Evolutionary conservation across 2,113 vertebrate species (phyloP).

Genomic region (Calcarius ornatus): DNA sequence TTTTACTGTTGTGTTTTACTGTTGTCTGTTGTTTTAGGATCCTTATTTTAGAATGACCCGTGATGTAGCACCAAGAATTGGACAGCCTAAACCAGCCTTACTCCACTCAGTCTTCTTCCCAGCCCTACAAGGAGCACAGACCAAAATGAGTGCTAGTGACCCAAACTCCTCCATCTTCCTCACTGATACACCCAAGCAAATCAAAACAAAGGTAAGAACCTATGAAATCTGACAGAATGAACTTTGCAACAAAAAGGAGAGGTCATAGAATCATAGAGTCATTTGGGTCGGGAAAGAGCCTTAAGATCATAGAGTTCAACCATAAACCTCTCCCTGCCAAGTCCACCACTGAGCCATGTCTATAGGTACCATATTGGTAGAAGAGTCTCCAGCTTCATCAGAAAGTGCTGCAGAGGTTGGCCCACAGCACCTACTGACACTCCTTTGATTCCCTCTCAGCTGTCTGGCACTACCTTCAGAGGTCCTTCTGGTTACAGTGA

Average conservation of each 20-base stretch:
- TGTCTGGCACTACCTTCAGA: neutral
- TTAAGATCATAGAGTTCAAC: neutral
- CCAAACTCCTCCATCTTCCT: slow-evolving; percentile 96
- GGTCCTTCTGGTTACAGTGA: neutral
- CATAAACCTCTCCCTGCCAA: neutral
- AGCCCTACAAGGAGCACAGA: slow-evolving; percentile 94
- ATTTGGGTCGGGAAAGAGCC: neutral
- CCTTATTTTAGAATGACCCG: slow-evolving; percentile 98
- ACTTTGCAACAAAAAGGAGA: neutral
- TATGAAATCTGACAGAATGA: neutral
- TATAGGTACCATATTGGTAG: neutral
- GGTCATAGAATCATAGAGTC: neutral
- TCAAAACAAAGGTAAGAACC: slow-evolving; percentile 89
- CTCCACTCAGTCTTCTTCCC: slow-evolving; percentile 96
- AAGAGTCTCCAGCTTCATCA: neutral
- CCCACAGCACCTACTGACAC: neutral
- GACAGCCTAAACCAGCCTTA: slow-evolving; percentile 90
- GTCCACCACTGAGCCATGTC: neutral
- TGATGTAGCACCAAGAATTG: slow-evolving; percentile 92
- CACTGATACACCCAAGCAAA: slow-evolving; percentile 93
- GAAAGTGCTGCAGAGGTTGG: neutral
- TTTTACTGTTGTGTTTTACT: no score
- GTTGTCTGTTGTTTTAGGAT: slow-evolving; percentile 78
- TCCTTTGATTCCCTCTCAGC: neutral
- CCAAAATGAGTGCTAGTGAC: slow-evolving; percentile 98